phyloP scores from a whole-genome alignment of 2,113 vertebrate genomes.

The Salvator merianae region DNA sequence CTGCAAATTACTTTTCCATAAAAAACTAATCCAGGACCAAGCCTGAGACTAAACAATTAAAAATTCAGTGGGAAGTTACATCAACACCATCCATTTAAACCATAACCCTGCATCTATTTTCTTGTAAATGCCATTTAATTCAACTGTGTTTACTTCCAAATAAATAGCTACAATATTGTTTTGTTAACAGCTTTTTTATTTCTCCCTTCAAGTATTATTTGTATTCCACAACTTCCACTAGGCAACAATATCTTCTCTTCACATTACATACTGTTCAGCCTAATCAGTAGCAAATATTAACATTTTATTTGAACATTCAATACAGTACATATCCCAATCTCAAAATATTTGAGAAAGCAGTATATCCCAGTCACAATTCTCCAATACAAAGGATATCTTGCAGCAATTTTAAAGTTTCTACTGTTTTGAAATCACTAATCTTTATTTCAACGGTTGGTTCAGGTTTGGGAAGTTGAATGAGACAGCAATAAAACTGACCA shows the following conservation, averaged over 20 bases:
- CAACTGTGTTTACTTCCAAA: not conserved
- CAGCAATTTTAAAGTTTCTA: not conserved
- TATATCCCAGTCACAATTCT: not conserved
- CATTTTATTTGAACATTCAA: slow-evolving; percentile 4
- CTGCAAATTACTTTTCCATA: slow-evolving; percentile 21
- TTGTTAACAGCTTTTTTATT: not conserved
- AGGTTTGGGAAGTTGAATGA: not conserved
- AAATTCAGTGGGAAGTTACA: slow-evolving; percentile 6
- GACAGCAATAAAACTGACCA: not conserved
- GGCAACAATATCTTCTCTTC: slow-evolving; percentile 19
- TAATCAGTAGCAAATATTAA: not conserved
- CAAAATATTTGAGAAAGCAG: not conserved
- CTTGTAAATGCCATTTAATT: not conserved
- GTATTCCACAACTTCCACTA: not conserved
- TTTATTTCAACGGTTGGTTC: not conserved
- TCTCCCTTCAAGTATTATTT: not conserved
- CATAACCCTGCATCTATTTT: not conserved
- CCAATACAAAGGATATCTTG: not conserved
- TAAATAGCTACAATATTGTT: too few species aligned
- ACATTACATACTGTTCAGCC: slow-evolving; percentile 1
- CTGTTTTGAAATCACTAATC: not conserved
- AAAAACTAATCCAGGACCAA: slow-evolving; percentile 5
- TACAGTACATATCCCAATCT: not conserved
- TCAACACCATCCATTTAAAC: slow-evolving; percentile 5
- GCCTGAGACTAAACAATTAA: slow-evolving; percentile 11